Conservation (phyloP, 30 jellyfish, hydroid and myxozoan genomes). For the Pseudorhiza aurosa region DNA sequence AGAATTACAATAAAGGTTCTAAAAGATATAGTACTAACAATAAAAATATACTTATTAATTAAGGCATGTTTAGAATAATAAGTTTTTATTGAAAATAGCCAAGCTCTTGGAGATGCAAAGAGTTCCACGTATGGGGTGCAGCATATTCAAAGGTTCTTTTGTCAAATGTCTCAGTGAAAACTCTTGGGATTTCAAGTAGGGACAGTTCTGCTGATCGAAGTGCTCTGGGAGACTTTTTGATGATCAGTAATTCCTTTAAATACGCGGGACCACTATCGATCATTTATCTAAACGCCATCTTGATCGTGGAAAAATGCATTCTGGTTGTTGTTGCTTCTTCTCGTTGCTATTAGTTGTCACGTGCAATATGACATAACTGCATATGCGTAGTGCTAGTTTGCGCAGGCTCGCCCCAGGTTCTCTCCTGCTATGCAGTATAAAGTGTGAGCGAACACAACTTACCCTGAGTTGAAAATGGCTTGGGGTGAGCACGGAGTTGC, state of each 20-base stretch:
- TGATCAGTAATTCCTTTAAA: constrained; percentile 50
- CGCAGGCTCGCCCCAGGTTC: too few species aligned
- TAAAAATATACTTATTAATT: constrained; percentile 10
- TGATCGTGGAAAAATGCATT: too few species aligned
- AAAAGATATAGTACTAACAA: constrained; percentile 5
- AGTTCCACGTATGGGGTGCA: constrained; percentile 16
- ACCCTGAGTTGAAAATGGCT: too few species aligned
- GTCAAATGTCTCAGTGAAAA: constrained; percentile 1
- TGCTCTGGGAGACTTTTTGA: constrained; percentile 30
- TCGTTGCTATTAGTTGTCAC: too few species aligned
- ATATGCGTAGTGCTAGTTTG: too few species aligned
- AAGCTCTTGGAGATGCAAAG: constrained; percentile 22
- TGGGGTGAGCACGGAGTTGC: too few species aligned
- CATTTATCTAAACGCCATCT: constrained; percentile 26
- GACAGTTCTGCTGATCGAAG: constrained; percentile 54
- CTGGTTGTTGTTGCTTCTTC: too few species aligned
- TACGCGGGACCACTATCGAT: constrained; percentile 42
- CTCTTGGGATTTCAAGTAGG: constrained; percentile 25
- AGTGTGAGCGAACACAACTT: too few species aligned
- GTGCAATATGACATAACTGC: too few species aligned
- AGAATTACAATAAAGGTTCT: constrained; percentile 23
- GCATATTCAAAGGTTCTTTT: background rate
- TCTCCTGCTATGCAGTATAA: too few species aligned
- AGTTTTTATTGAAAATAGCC: constrained; percentile 16
- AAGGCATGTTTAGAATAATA: constrained; percentile 4